These are phyloP conservation scores for Girardinus metallicus DNA, from an alignment of 2,797 vertebrate genomes.

Conservation along the genomic window DNA sequence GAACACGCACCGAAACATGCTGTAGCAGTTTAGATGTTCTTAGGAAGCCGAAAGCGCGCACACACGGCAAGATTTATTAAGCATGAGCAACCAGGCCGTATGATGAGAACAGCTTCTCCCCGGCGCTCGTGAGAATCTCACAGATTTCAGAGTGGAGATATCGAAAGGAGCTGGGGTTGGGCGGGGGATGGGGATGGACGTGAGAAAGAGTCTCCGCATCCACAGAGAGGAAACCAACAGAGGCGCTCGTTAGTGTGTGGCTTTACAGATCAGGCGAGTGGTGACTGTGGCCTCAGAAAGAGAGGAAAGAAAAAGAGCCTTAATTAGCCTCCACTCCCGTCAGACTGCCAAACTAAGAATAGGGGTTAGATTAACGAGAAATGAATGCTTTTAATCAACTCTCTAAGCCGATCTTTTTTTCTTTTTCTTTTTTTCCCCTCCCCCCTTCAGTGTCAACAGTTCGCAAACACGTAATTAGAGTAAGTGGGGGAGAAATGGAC, in stretches of 20 bases:
- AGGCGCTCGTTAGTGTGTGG: constrained; percentile 57
- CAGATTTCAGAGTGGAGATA: constrained; percentile 44
- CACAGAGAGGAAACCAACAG: constrained; percentile 66
- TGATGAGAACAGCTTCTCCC: constrained; percentile 26
- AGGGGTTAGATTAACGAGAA: constrained; percentile 67
- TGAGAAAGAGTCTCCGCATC: constrained; percentile 56
- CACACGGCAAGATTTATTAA: constrained; percentile 50
- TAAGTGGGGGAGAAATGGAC: constrained; percentile 63
- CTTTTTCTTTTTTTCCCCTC: constrained; percentile 23
- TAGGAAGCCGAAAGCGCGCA: constrained; percentile 45
- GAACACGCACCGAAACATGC: constrained; percentile 39
- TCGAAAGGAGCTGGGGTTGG: constrained; percentile 28
- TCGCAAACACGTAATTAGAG: constrained; percentile 68
- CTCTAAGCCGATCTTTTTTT: constrained; percentile 47
- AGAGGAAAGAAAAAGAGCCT: constrained; percentile 37
- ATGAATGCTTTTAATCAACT: constrained; percentile 71
- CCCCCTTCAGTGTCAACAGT: constrained; percentile 56
- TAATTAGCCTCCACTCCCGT: constrained; percentile 67
- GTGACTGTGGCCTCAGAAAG: constrained; percentile 58
- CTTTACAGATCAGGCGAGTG: constrained; percentile 64
- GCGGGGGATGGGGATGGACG: constrained; percentile 42
- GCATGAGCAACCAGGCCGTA: constrained; percentile 32
- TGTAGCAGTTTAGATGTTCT: constrained; percentile 46
- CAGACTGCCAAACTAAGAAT: constrained; percentile 61
- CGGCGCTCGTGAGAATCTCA: constrained; percentile 36